Conservation (phyloP, 2,797 vertebrate genomes). For the Gorsachius magnificus region DNA sequence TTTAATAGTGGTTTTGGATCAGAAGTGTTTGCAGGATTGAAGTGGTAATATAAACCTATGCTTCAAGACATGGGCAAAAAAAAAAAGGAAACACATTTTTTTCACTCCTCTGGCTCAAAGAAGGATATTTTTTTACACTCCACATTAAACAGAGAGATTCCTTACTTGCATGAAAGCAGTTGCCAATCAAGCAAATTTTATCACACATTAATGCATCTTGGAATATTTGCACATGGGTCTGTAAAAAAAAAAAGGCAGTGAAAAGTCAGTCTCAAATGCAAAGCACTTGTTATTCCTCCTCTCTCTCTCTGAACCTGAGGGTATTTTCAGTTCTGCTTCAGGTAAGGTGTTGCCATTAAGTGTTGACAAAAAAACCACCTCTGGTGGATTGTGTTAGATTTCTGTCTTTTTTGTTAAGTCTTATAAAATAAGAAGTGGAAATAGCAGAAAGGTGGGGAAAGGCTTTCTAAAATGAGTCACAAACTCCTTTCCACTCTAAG, state of each 20-base stretch:
- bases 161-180: neutral
- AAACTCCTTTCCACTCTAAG: neutral
- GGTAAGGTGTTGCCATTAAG: neutral
- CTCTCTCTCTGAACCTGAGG: neutral
- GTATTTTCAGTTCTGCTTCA: neutral
- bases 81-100: neutral
- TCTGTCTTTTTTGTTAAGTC: neutral
- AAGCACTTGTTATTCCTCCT: neutral
- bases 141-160: neutral
- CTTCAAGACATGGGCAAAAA: too few relatives aligned
- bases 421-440: neutral
- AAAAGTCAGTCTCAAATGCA: neutral
- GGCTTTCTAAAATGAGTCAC: neutral
- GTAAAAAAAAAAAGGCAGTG: neutral
- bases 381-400: neutral
- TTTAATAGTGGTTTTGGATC: neutral
- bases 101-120: neutral
- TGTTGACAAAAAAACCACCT: neutral
- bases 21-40: neutral
- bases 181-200: neutral
- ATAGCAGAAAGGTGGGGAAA: neutral
- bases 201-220: neutral
- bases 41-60: neutral
- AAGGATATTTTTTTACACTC: neutral
- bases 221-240: neutral